Percentiles rank a stretch among this genome's conserved stretches.
Conservation (phyloP, 1,140 invertebrate species). For the Plectrocnemia conspersa region DNA sequence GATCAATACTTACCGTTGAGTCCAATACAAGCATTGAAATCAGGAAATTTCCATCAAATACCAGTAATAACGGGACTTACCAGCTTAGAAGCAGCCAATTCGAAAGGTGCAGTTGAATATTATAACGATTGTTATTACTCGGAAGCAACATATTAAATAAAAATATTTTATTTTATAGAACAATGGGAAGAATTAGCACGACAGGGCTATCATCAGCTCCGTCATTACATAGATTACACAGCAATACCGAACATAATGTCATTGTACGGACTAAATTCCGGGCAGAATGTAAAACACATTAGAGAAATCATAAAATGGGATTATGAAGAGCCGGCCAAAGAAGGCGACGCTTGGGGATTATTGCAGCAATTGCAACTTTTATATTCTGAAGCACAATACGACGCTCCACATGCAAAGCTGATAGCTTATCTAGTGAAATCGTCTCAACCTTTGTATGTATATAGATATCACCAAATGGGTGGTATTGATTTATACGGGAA, state of each 20-base stretch:
- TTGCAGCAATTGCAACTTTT: constrained; percentile 43
- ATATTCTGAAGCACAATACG: constrained; percentile 47
- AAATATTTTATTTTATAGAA: constrained; percentile 36
- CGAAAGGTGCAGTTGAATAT: constrained; percentile 49
- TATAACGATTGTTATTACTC: neutral
- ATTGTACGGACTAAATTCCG: constrained; percentile 39
- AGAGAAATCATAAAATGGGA: constrained; percentile 50
- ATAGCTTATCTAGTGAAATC: constrained; percentile 43
- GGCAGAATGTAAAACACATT: constrained; percentile 31
- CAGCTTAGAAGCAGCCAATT: constrained; percentile 56
- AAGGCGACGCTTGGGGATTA: constrained; percentile 37
- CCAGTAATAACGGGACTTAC: constrained; percentile 57
- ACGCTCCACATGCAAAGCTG: constrained; percentile 44
- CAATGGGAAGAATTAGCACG: constrained; percentile 50
- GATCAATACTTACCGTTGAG: constrained; percentile 54
- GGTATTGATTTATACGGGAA: constrained; percentile 47
- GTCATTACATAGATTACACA: constrained; percentile 48
- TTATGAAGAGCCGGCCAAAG: constrained; percentile 30
- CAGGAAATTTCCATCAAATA: constrained; percentile 46
- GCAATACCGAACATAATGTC: constrained; percentile 48
- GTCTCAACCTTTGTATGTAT: constrained; percentile 43
- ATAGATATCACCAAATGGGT: constrained; percentile 42
- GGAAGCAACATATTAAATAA: constrained; percentile 8
- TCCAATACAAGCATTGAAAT: constrained; percentile 45
- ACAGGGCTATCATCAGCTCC: constrained; percentile 47